Conservation (phyloP, 2,797 vertebrate species). For the Denticeps clupeoides region DNA sequence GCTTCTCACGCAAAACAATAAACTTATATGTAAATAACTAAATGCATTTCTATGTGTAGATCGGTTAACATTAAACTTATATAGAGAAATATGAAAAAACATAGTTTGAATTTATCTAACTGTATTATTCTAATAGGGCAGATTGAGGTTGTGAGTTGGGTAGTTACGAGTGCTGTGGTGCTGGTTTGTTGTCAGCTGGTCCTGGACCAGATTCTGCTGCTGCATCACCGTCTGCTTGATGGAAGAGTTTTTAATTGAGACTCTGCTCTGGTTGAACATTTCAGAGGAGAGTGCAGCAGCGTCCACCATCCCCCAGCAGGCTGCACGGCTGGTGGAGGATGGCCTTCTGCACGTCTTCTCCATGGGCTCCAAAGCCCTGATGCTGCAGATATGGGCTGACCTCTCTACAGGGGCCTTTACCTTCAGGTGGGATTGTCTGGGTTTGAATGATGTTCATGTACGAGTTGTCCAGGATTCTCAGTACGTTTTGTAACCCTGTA, state of each 20-base stretch:
- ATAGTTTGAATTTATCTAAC: too few species aligned
- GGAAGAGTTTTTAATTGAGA: too few species aligned
- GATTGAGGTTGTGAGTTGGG: too few species aligned
- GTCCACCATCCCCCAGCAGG: not conserved
- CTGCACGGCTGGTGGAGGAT: slow-evolving; percentile 52
- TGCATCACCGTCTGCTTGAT: too few species aligned
- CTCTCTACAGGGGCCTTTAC: slow-evolving; percentile 68
- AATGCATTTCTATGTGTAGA: too few species aligned
- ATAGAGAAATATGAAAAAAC: too few species aligned
- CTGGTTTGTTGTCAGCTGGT: too few species aligned
- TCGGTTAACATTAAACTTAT: too few species aligned
- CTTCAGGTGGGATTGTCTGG: slow-evolving; percentile 69
- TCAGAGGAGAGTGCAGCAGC: not conserved
- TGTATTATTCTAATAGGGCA: too few species aligned
- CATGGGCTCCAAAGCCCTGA: slow-evolving; percentile 88
- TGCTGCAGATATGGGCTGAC: slow-evolving; percentile 95
- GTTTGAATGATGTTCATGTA: not conserved
- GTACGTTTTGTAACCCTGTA: slow-evolving; percentile 31
- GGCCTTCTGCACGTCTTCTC: slow-evolving; percentile 81
- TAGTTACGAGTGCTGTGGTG: too few species aligned
- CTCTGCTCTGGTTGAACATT: not conserved
- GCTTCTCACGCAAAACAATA: slow-evolving; percentile 35
- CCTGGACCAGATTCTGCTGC: too few species aligned
- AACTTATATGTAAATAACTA: too few species aligned
- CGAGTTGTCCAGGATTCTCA: not conserved